Percentiles rank a stretch among this genome's conserved stretches.
These are phyloP conservation scores for Physocephala rufipes DNA, from an alignment of 2,888 invertebrate species.

Conservation along the genomic window DNA sequence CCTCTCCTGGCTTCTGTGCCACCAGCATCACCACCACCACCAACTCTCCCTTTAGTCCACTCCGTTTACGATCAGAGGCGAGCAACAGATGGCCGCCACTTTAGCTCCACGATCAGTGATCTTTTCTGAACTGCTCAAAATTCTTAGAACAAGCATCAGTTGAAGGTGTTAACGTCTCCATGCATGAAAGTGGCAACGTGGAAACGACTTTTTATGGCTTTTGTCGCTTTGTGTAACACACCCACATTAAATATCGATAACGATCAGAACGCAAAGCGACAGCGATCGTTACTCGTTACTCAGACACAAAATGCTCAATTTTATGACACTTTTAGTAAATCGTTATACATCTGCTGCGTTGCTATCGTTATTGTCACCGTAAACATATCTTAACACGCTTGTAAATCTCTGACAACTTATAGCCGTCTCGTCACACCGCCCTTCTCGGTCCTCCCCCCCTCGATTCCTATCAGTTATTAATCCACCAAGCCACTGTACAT, in stretches of 20 bases:
- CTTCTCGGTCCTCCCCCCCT: not conserved
- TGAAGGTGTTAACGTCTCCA: constrained; percentile 30
- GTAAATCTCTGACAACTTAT: constrained; percentile 18
- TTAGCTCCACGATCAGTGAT: constrained; percentile 6
- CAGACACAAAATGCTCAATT: constrained; percentile 12
- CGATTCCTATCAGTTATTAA: not conserved
- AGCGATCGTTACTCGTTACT: constrained; percentile 21
- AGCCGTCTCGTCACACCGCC: not conserved
- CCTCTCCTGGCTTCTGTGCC: not conserved
- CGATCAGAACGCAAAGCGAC: constrained; percentile 26
- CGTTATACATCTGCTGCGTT: not conserved
- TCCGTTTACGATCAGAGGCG: too few relatives aligned
- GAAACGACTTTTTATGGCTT: constrained; percentile 17
- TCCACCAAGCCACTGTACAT: too few relatives aligned
- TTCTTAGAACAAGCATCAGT: constrained; percentile 28
- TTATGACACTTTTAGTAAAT: constrained; percentile 18
- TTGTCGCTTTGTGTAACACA: constrained; percentile 17
- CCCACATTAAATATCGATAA: constrained; percentile 26
- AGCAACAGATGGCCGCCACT: constrained; percentile 8
- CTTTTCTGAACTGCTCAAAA: constrained; percentile 5
- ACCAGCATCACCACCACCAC: not conserved
- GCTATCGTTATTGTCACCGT: not conserved
- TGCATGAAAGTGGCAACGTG: not conserved
- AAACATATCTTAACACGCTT: constrained; percentile 7
- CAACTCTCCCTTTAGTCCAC: too few relatives aligned